Conservation (phyloP, 2,113 vertebrate species). For the Peromyscus leucopus region DNA sequence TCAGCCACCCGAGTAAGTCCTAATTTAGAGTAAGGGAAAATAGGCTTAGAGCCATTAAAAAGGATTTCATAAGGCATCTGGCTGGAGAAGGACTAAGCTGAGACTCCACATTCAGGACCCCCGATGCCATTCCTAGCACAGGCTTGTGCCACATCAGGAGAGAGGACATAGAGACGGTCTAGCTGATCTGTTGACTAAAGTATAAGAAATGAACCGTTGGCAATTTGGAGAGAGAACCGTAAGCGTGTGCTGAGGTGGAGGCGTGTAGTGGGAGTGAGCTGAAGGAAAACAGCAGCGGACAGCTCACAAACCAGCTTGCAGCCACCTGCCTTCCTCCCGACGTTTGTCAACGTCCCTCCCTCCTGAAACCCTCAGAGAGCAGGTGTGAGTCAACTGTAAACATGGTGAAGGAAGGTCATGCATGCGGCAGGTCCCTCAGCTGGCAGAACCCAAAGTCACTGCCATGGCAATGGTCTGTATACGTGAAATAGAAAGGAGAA, state of each 20-base stretch:
- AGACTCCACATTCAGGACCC: background rate
- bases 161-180: background rate
- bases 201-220: background rate
- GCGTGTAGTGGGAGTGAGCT: fast-evolving
- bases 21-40: background rate
- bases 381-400: constrained; percentile 75
- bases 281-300: too few relatives aligned
- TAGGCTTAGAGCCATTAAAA: background rate
- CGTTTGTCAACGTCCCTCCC: background rate
- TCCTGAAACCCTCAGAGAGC: constrained; percentile 4
- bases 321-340: background rate
- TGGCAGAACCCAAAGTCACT: constrained; percentile 2
- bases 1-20: background rate
- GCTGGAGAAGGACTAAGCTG: background rate
- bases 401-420: constrained; percentile 43
- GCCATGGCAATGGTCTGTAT: background rate
- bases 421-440: background rate
- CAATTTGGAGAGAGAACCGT: background rate
- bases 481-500: background rate
- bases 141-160: background rate
- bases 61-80: background rate
- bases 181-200: background rate
- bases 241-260: background rate
- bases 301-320: background rate
- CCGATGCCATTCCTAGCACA: background rate